These are phyloP conservation scores for Drosophila sp. DNA, from an alignment of 1,140 invertebrate genomes.

Conservation along the genomic window DNA sequence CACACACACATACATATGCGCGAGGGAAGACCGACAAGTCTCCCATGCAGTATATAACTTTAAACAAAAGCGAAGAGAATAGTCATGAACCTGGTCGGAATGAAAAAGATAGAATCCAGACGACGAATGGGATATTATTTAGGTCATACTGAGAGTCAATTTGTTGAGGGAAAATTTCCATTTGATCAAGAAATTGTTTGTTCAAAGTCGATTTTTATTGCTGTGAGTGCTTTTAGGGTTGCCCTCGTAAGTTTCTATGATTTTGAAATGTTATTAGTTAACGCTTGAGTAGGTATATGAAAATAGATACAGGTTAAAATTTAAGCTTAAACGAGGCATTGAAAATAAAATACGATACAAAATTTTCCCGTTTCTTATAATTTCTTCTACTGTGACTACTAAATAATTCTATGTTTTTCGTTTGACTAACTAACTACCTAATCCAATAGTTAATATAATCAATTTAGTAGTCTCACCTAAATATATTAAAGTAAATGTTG, in stretches of 20 bases:
- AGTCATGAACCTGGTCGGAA: no score
- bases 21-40: background rate
- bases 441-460: slow-evolving; percentile 30
- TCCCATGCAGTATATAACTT: background rate
- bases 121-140: no score
- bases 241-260: background rate
- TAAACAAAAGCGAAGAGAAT: no score
- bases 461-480: slow-evolving; percentile 40
- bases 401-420: slow-evolving; percentile 31
- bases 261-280: background rate
- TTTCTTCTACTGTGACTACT: slow-evolving; percentile 17
- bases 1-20: background rate
- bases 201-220: background rate
- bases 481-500: slow-evolving; percentile 45
- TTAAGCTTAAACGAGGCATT: no score
- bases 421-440: slow-evolving; percentile 46
- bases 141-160: no score
- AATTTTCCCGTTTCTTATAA: background rate
- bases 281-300: background rate
- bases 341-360: background rate
- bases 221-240: background rate
- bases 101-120: no score
- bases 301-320: background rate
- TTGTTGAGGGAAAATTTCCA: no score
- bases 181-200: no score